Conservation (phyloP, 2,888 invertebrate genomes). For the Tipula unca region DNA sequence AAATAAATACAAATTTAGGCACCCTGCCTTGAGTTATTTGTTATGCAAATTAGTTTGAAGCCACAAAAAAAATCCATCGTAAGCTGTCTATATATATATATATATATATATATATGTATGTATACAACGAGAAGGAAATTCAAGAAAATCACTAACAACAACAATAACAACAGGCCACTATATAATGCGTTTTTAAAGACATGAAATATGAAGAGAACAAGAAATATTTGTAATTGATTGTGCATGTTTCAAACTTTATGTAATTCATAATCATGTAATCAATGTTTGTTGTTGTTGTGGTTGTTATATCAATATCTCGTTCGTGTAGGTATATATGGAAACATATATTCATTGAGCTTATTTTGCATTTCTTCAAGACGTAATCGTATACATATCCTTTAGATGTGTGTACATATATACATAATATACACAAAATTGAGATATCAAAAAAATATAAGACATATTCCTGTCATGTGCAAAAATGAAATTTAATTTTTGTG, state of each 20-base stretch:
- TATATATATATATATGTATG: background rate
- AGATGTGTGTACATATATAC: background rate
- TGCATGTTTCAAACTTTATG: conserved; percentile 16
- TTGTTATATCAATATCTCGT: background rate
- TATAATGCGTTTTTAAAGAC: conserved; percentile 9
- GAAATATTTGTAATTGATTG: conserved; percentile 17
- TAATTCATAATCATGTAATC: conserved; percentile 20
- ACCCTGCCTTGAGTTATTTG: conserved; percentile 20
- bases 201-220: background rate
- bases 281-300: background rate
- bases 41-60: conserved; percentile 19
- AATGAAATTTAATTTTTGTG: background rate
- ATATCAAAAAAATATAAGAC: background rate
- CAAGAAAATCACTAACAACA: conserved; percentile 15
- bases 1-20: conserved; percentile 17
- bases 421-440: background rate
- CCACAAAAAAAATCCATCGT: background rate
- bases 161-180: background rate
- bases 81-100: background rate
- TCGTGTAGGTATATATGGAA: too few species aligned
- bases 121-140: background rate
- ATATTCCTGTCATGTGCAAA: background rate
- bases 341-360: background rate
- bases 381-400: background rate
- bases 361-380: background rate